Evolutionary conservation across 2,888 invertebrate genomes (phyloP).

Genomic region (Phorcus lineatus): DNA sequence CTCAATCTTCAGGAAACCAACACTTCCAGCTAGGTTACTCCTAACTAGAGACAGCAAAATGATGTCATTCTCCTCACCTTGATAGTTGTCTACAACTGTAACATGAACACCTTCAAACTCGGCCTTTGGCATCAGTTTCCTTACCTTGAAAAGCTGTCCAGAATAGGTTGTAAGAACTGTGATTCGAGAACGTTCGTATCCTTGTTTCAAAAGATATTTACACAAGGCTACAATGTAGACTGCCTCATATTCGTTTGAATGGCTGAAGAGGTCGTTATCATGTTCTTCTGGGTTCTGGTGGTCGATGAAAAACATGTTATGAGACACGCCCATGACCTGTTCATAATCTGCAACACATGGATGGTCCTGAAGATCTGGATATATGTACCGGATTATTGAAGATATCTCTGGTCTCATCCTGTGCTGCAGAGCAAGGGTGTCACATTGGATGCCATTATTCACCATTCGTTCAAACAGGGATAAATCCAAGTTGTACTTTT

Average conservation of each 20-base stretch:
- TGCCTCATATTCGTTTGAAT: slow-evolving; percentile 71
- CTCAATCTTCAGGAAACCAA: slow-evolving; percentile 67
- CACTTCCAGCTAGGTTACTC: slow-evolving; percentile 63
- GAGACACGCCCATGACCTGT: slow-evolving; percentile 59
- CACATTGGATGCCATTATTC: slow-evolving; percentile 81
- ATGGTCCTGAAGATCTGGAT: slow-evolving; percentile 64
- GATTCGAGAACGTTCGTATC: slow-evolving; percentile 63
- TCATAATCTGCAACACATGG: slow-evolving; percentile 53
- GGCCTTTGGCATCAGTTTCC: slow-evolving; percentile 57
- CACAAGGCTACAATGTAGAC: slow-evolving; percentile 60
- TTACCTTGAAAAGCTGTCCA: slow-evolving; percentile 66
- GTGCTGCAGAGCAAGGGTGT: slow-evolving; percentile 80
- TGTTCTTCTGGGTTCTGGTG: slow-evolving; percentile 60
- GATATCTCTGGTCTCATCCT: slow-evolving; percentile 74
- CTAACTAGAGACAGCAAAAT: slow-evolving; percentile 73
- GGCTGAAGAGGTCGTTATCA: slow-evolving; percentile 60
- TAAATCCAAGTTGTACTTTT: slow-evolving; percentile 83
- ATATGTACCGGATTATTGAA: slow-evolving; percentile 63
- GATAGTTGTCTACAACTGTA: slow-evolving; percentile 69
- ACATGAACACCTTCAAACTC: slow-evolving; percentile 60
- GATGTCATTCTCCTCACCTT: slow-evolving; percentile 75
- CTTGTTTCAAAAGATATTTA: slow-evolving; percentile 68
- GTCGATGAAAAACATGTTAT: slow-evolving; percentile 69
- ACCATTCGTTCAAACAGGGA: slow-evolving; percentile 90
- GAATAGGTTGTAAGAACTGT: slow-evolving; percentile 72